Percentiles rank a stretch among this genome's conserved stretches.
Evolutionary conservation across 2,888 invertebrate genomes (phyloP).

Genomic region (Ophion ellenae): DNA sequence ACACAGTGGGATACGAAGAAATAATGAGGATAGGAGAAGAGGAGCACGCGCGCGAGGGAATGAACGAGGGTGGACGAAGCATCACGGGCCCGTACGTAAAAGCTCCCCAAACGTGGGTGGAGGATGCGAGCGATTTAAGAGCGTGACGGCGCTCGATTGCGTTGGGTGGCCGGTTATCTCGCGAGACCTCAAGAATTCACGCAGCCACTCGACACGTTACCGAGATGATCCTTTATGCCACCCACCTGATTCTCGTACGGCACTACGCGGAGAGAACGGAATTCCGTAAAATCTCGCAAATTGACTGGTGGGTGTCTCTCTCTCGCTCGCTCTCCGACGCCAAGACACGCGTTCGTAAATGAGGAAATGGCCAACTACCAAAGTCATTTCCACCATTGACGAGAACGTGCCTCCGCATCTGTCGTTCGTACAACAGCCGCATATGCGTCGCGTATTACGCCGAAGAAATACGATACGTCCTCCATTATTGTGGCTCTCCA

Average conservation of each 20-base stretch:
- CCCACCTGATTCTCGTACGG: conserved; percentile 44
- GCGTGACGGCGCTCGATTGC: conserved; percentile 67
- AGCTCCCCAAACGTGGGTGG: conserved; percentile 74
- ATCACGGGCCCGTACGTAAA: conserved; percentile 45
- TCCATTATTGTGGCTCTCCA: neutral
- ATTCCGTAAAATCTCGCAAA: conserved; percentile 82
- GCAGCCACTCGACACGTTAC: conserved; percentile 24
- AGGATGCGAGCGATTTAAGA: conserved; percentile 81
- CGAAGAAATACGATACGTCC: conserved; percentile 39
- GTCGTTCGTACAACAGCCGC: conserved; percentile 49
- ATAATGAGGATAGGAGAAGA: conserved; percentile 47
- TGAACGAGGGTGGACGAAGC: conserved; percentile 61
- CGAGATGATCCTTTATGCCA: conserved; percentile 21
- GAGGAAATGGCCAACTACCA: conserved; percentile 82
- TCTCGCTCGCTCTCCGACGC: conserved; percentile 12
- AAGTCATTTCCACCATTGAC: conserved; percentile 78
- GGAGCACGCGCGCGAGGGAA: conserved; percentile 21
- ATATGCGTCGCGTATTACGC: conserved; percentile 39
- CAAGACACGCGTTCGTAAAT: conserved; percentile 72
- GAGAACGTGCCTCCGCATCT: conserved; percentile 64
- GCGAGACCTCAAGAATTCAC: conserved; percentile 63
- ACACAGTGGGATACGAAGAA: conserved; percentile 11
- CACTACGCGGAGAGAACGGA: conserved; percentile 57
- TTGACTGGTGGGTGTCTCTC: conserved; percentile 81
- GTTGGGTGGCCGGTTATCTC: conserved; percentile 67